Evolutionary conservation across 2,888 invertebrate species (phyloP), one percentile per base, ranked within the genome.

Genomic region (Rutpela maculata): DNA sequence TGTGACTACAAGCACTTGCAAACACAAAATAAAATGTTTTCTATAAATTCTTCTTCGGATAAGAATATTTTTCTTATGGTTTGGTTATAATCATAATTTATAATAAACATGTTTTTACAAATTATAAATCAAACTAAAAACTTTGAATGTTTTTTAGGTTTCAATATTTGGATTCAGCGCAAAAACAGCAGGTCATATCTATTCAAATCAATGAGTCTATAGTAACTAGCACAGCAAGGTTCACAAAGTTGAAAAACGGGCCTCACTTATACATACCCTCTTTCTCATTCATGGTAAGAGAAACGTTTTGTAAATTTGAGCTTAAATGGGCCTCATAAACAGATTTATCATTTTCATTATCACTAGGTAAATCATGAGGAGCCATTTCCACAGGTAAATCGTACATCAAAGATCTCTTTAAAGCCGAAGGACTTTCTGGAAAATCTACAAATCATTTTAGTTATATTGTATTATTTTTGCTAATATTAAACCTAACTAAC

Each of bases 371-470:
- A 75, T 84, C 82, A 73, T 85, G 85, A 56, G 89, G 90, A 0
- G 90, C 89, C 87, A 91, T 89, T 84, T 93, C 93, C 0, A 92
- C 90, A 0, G 93, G 93, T 79, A 93, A 87, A 65, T 93, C 92
- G 79, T 91, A 92, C 84, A 91, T 90, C 0, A 92, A 90, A 79
- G 91, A 88, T 59, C 91, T 88, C 15, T 92, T 91, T 43, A 92
- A 88, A 67, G 91, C 91, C 0, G 92, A 91, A 0, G 93, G 92
- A 26, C 93, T 92, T 56, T 92, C 92, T 22, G 93, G 92, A 91
- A 93, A 88, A 82, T 89, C 89, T 88, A 56, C 50, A 80, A 80
- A 79, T 50, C 0, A 71, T 50, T 6, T 4, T 26, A 12, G 60
- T 60, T 69, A 2, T 31, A 35, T n/a, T 31, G 11, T 4, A 10